Percentiles rank a stretch among this genome's conserved stretches.
Conservation (phyloP, 2,113 vertebrate genomes). For the Gasterosteus nipponicus region DNA sequence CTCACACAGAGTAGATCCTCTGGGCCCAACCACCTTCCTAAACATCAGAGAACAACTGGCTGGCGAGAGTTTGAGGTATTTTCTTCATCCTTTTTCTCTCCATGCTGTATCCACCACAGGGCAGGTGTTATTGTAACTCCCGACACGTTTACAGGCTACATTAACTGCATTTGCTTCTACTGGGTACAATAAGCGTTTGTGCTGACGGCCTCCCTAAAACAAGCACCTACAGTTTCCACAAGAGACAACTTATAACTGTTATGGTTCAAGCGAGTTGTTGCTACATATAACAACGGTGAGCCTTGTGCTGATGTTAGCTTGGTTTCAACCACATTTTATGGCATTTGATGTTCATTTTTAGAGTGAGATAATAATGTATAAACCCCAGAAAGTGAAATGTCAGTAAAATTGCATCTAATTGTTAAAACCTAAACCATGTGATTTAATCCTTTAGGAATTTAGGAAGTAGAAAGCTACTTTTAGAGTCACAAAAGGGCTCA, state of each 20-base stretch:
- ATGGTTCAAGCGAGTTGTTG: slow-evolving; percentile 28
- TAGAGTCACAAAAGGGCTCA: neutral
- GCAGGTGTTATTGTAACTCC: slow-evolving; percentile 17
- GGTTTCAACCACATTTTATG: slow-evolving; percentile 27
- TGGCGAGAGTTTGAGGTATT: slow-evolving; percentile 14
- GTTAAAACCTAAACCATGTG: neutral
- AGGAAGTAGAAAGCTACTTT: neutral
- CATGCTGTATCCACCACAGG: slow-evolving; percentile 10
- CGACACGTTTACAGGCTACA: slow-evolving; percentile 7
- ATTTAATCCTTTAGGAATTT: neutral
- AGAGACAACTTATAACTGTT: neutral
- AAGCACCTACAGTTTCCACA: neutral
- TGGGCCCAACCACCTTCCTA: slow-evolving; percentile 45
- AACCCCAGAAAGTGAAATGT: neutral
- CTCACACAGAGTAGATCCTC: slow-evolving; percentile 70
- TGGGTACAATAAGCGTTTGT: slow-evolving; percentile 6
- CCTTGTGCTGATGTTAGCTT: neutral
- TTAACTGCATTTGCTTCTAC: slow-evolving; percentile 10
- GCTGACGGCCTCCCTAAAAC: slow-evolving; percentile 21
- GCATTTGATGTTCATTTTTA: neutral
- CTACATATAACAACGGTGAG: neutral
- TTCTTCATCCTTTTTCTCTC: slow-evolving; percentile 27
- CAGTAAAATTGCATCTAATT: neutral
- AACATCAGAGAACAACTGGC: slow-evolving; percentile 44
- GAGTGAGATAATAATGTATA: neutral